Conservation (phyloP, 2,113 vertebrate genomes). For the Corythornis vintsioides region DNA sequence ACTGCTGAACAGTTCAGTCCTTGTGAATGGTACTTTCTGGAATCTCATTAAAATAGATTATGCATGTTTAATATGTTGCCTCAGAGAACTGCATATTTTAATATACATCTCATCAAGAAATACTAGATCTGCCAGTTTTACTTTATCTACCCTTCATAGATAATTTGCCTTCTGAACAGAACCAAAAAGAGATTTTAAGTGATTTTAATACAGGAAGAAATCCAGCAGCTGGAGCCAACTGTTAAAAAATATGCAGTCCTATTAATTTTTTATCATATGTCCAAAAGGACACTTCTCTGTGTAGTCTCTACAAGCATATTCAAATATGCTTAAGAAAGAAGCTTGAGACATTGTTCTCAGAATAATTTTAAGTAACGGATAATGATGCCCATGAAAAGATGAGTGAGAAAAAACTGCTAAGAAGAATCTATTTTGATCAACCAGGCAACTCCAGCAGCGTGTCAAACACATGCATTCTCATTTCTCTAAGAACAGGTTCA, state of each 20-base stretch:
- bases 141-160: slow-evolving; percentile 41
- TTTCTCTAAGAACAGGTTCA: slow-evolving; percentile 66
- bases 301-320: slow-evolving; percentile 31
- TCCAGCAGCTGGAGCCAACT: slow-evolving; percentile 36
- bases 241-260: slow-evolving; percentile 41
- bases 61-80: slow-evolving; percentile 36
- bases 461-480: slow-evolving; percentile 75
- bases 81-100: slow-evolving; percentile 53
- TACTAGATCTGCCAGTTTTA: slow-evolving; percentile 18
- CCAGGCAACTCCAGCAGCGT: slow-evolving; percentile 40
- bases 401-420: slow-evolving; percentile 33
- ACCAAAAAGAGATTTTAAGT: slow-evolving; percentile 41
- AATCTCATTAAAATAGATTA: slow-evolving; percentile 33
- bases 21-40: background rate
- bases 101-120: slow-evolving; percentile 31
- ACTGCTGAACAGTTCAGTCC: background rate
- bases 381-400: slow-evolving; percentile 54
- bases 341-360: slow-evolving; percentile 29
- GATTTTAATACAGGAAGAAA: slow-evolving; percentile 56
- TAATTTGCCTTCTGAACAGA: slow-evolving; percentile 41
- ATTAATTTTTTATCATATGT: slow-evolving; percentile 71
- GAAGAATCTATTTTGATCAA: slow-evolving; percentile 71
- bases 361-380: slow-evolving; percentile 59
- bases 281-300: slow-evolving; percentile 41
- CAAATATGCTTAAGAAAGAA: slow-evolving; percentile 28